Base-by-base conservation (phyloP, 37 sponge, comb jelly and placozoan species). In the Mnemiopsis leidyi region DNA sequence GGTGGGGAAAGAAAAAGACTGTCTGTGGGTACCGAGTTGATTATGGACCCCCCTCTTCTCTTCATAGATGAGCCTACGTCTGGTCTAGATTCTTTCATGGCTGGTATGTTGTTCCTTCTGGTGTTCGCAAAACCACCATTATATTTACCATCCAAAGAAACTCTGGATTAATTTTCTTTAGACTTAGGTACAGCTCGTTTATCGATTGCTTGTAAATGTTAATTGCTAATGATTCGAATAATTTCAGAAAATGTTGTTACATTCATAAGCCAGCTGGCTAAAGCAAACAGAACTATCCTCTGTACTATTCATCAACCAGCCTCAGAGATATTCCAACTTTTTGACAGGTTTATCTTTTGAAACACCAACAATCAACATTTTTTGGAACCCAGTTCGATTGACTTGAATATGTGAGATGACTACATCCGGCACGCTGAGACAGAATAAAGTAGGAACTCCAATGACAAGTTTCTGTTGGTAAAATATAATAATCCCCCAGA, bases 301-400 rank as follows among this genome's bases (percentile, higher is more conserved):
- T 95, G 95, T 37, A 95, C 95, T 23, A 95, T 95, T 16, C 95
- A 95, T 68, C 95, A 95, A 76, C 95, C 95, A 38, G 82, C 95
- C 0, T 95, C 95, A 18, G 94, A 94, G 69, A 92, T 95, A 3
- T 95, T 94, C 68, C 36, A 69, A 26, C 85, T 94, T 23, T 95
- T 95, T 71, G 79, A 92, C 38, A 69, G 93, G 94, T 92, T 71
- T n/a, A n/a, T n/a, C n/a, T n/a, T n/a, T n/a, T n/a, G n/a, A n/a
- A n/a, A n/a, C n/a, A n/a, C n/a, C n/a, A n/a, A n/a, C n/a, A n/a
- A n/a, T n/a, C n/a, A n/a, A n/a, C n/a, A n/a, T n/a, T n/a, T n/a
- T n/a, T n/a, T n/a, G n/a, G n/a, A n/a, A n/a, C n/a, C n/a, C n/a
- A n/a, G n/a, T n/a, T n/a, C n/a, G n/a, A n/a, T n/a, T n/a, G n/a